Conservation (phyloP, 2,113 vertebrate genomes). For the Urocynchramus pylzowi region DNA sequence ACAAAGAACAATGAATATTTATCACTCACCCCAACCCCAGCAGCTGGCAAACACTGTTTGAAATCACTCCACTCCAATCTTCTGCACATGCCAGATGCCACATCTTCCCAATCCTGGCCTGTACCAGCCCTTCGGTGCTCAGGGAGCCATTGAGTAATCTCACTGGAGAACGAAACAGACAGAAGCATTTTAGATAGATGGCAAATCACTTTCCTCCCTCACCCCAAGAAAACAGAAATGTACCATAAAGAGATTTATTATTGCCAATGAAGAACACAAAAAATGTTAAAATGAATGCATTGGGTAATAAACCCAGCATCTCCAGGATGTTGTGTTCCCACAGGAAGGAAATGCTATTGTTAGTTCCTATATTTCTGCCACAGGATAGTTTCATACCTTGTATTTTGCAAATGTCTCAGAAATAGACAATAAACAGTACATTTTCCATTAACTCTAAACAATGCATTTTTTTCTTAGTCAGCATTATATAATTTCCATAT, state of each 20-base stretch:
- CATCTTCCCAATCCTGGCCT: slow-evolving; percentile 47
- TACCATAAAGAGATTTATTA: neutral
- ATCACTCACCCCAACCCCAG: slow-evolving; percentile 82
- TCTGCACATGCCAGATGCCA: slow-evolving; percentile 74
- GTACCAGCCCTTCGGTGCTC: slow-evolving; percentile 63
- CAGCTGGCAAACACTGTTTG: slow-evolving; percentile 77
- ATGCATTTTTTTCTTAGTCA: neutral
- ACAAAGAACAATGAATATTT: neutral
- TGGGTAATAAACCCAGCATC: neutral
- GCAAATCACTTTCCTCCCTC: neutral
- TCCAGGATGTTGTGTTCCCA: neutral
- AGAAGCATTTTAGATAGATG: neutral
- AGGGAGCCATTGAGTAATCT: slow-evolving; percentile 66
- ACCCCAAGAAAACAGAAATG: neutral
- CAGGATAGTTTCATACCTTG: neutral
- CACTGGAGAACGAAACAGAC: slow-evolving; percentile 52
- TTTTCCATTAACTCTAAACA: neutral
- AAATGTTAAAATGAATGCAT: neutral
- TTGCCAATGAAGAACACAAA: neutral
- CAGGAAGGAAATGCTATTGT: neutral
- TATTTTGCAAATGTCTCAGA: neutral
- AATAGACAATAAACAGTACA: neutral
- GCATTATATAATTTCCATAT: neutral
- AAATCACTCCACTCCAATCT: slow-evolving; percentile 74
- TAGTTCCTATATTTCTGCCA: neutral